A percentile compares a stretch with the other conserved stretches of the same genome.
Evolutionary conservation across 2,888 invertebrate species (phyloP).

Genomic region (Apocheima hispidaria): DNA sequence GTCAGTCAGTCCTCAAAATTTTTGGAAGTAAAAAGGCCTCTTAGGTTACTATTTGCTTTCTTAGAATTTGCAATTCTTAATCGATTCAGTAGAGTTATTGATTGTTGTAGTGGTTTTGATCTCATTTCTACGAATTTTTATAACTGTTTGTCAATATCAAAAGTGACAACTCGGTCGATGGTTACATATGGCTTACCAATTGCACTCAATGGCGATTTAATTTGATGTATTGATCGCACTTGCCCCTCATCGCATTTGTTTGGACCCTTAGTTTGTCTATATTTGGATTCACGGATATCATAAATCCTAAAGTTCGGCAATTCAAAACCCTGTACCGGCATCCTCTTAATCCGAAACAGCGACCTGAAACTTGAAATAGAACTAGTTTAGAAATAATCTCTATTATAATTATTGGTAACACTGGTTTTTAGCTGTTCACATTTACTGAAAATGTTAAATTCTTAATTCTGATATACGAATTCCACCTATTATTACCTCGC

Average conservation of each 20-base stretch:
- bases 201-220: constrained; percentile 72
- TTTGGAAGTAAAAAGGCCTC: too few species aligned
- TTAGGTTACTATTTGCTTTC: constrained; percentile 44
- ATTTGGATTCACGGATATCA: constrained; percentile 3
- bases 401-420: not conserved
- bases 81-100: constrained; percentile 11
- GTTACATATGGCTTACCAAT: constrained; percentile 55
- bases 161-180: constrained; percentile 46
- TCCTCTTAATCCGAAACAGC: too few species aligned
- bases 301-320: too few species aligned
- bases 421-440: not conserved
- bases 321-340: too few species aligned
- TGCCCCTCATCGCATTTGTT: constrained; percentile 46
- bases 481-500: constrained; percentile 33
- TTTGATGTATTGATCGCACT: constrained; percentile 64
- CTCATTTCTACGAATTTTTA: constrained; percentile 44
- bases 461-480: constrained; percentile 10
- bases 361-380: not conserved
- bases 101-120: constrained; percentile 10
- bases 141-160: constrained; percentile 35
- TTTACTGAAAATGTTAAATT: constrained; percentile 2
- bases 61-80: constrained; percentile 14
- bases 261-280: constrained; percentile 19
- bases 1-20: too few species aligned
- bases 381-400: not conserved